phyloP scores from a whole-genome alignment of 2,113 vertebrate species.

The Pseudorhombus dupliciocellatus region DNA sequence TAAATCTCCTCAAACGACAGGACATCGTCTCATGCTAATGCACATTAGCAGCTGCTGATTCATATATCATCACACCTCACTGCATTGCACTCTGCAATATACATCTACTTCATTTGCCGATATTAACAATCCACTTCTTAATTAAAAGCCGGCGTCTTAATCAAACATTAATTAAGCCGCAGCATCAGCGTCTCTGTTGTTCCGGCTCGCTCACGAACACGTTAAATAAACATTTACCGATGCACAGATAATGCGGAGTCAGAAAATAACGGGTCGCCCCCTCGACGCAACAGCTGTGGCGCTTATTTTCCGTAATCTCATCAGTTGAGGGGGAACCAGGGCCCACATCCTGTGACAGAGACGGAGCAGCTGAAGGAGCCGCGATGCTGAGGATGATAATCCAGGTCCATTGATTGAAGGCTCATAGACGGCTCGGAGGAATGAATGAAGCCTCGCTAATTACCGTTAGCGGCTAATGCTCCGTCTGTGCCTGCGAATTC shows the following conservation, averaged over 20 bases:
- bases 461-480: conserved; percentile 41
- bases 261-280: conserved; percentile 1
- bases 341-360: conserved; percentile 57
- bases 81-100: conserved; percentile 26
- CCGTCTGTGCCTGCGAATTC: conserved; percentile 24
- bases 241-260: conserved; percentile 13
- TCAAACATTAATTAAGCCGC: conserved; percentile 66
- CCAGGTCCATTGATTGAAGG: conserved; percentile 57
- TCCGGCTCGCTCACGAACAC: conserved; percentile 39
- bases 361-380: conserved; percentile 49
- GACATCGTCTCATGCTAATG: conserved; percentile 14
- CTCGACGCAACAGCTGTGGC: conserved; percentile 34
- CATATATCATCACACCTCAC: conserved; percentile 16
- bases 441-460: conserved; percentile 58
- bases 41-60: conserved; percentile 25
- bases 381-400: conserved; percentile 59
- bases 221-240: conserved; percentile 68
- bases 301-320: conserved; percentile 47
- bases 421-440: conserved; percentile 23
- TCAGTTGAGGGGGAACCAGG: conserved; percentile 40
- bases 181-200: conserved; percentile 41
- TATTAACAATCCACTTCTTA: conserved; percentile 64
- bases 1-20: conserved; percentile 2
- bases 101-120: conserved; percentile 42
- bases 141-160: conserved; percentile 66